A percentile compares a stretch with the other conserved stretches of the same genome.
These are phyloP conservation scores for Branchinecta lynchi DNA, from an alignment of 1,140 invertebrate genomes.

Conservation along the genomic window DNA sequence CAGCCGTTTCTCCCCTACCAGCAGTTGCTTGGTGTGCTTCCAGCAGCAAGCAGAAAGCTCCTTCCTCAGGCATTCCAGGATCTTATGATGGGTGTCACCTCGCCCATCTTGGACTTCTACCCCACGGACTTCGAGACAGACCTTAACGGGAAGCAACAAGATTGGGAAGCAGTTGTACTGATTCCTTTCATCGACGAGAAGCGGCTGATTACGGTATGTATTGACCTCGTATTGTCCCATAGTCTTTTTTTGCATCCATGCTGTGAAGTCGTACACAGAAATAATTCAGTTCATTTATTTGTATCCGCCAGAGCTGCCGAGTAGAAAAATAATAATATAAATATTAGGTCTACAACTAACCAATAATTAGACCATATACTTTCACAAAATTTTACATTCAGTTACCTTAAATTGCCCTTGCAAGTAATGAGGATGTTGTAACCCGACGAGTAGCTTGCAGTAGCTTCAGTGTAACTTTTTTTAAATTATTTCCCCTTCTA, in stretches of 20 bases:
- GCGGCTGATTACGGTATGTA: conserved; percentile 22
- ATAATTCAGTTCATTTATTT: too few relatives aligned
- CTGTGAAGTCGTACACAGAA: too few relatives aligned
- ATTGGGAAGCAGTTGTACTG: conserved; percentile 94
- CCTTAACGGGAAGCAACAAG: conserved; percentile 76
- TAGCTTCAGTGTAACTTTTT: too few relatives aligned
- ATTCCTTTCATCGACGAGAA: conserved; percentile 94
- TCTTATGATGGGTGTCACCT: conserved; percentile 63
- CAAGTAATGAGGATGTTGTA: too few relatives aligned
- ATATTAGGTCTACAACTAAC: too few relatives aligned
- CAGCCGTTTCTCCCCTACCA: conserved; percentile 86
- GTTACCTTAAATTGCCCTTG: too few relatives aligned
- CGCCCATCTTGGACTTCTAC: conserved; percentile 77
- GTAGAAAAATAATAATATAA: too few relatives aligned
- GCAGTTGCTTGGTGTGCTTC: conserved; percentile 82
- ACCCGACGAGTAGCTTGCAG: too few relatives aligned
- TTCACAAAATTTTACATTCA: too few relatives aligned
- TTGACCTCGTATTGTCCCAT: not conserved
- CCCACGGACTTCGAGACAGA: conserved; percentile 57
- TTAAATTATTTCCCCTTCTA: too few relatives aligned
- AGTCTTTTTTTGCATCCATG: conserved; percentile 19
- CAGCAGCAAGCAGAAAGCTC: conserved; percentile 53
- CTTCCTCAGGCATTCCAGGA: conserved; percentile 63
- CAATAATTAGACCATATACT: too few relatives aligned
- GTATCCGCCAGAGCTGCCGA: too few relatives aligned